These are phyloP conservation scores for Anneissia japonica DNA, from an alignment of 35 echinoderm and acorn worm genomes.

Conservation along the genomic window DNA sequence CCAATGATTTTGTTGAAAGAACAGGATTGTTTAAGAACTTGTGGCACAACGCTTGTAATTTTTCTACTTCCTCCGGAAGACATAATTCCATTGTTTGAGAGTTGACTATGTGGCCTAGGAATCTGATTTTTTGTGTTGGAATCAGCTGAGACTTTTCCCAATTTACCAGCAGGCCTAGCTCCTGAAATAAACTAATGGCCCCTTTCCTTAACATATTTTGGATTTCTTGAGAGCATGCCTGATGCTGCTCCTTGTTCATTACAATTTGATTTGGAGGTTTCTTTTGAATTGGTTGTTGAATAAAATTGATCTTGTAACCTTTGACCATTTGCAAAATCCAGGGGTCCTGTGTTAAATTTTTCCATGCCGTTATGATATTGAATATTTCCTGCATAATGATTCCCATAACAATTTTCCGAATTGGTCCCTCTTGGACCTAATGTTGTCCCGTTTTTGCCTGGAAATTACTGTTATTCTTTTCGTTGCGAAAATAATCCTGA, in stretches of 20 bases:
- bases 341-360: neutral
- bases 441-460: too few species aligned
- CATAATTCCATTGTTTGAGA: neutral
- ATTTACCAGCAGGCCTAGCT: conserved; percentile 23
- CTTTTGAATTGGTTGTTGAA: neutral
- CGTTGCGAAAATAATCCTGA: too few species aligned
- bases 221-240: neutral
- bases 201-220: conserved; percentile 3
- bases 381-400: neutral
- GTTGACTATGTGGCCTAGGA: neutral
- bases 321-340: conserved; percentile 10
- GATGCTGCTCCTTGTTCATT: neutral
- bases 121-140: conserved; percentile 3
- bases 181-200: neutral
- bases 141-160: conserved; percentile 18
- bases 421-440: too few species aligned
- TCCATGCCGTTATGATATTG: too few species aligned
- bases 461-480: too few species aligned
- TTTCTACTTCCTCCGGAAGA: conserved; percentile 12
- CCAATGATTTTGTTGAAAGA: neutral
- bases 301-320: conserved; percentile 19
- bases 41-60: neutral
- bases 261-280: neutral
- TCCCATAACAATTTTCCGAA: conserved; percentile 14
- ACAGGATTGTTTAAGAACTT: neutral